These are phyloP conservation scores for Metacarcinus magister DNA, from an alignment of 2,888 invertebrate species.

Conservation along the genomic window DNA sequence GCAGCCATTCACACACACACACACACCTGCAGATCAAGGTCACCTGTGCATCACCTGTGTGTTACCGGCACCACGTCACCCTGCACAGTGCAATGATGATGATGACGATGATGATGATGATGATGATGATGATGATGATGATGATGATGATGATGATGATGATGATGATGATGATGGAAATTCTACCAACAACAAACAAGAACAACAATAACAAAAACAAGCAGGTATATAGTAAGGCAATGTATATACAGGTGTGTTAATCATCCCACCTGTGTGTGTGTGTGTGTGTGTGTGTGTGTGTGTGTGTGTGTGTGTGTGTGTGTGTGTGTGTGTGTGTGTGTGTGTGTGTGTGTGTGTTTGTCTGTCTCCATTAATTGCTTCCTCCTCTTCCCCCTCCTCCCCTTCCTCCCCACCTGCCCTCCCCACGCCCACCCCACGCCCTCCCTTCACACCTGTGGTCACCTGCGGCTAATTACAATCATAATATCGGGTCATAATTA, in stretches of 20 bases:
- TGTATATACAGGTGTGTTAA: background rate
- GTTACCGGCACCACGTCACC: no score
- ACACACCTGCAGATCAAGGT: no score
- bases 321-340: constrained; percentile 40
- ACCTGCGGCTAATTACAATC: background rate
- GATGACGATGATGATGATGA: background rate
- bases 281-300: constrained; percentile 50
- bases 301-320: constrained; percentile 42
- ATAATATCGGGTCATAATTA: constrained; percentile 11
- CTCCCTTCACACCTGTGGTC: background rate
- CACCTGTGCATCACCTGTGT: no score
- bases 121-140: constrained; percentile 21
- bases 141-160: background rate
- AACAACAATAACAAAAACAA: background rate
- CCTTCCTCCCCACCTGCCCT: background rate
- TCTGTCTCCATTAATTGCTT: background rate
- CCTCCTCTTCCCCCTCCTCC: background rate
- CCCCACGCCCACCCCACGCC: background rate
- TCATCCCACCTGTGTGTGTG: background rate
- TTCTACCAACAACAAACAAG: background rate
- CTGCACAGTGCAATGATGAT: no score
- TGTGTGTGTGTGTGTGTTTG: constrained; percentile 12
- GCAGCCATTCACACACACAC: no score
- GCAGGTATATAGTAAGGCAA: background rate
- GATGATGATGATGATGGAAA: background rate